These are phyloP conservation scores for Pipra filicauda DNA, from an alignment of 2,113 vertebrate species.

Conservation along the genomic window DNA sequence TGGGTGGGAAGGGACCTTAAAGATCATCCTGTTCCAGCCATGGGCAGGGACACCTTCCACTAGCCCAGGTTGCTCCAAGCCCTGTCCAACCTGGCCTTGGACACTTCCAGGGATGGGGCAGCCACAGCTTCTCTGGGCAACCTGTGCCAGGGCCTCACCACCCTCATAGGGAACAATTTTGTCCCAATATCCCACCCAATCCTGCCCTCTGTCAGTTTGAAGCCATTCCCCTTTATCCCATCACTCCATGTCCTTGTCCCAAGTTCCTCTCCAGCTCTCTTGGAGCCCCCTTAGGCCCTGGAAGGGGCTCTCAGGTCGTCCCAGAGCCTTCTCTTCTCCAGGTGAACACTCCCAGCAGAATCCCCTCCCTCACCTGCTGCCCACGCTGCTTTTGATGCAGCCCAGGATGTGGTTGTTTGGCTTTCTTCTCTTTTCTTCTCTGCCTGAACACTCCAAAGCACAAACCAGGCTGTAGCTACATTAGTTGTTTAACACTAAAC, in stretches of 20 bases:
- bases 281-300: no score
- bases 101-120: not conserved
- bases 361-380: not conserved
- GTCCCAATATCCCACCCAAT: fast-evolving
- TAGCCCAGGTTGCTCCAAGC: fast-evolving
- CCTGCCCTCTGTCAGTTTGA: not conserved
- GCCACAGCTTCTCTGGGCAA: not conserved
- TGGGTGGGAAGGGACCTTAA: not conserved
- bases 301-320: not conserved
- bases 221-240: not conserved
- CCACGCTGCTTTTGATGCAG: not conserved
- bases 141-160: not conserved
- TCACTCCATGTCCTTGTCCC: not conserved
- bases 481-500: not conserved
- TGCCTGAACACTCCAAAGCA: not conserved
- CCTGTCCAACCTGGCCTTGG: fast-evolving
- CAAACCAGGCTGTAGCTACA: not conserved
- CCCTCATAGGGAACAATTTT: not conserved
- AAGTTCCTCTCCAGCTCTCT: not conserved
- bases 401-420: not conserved
- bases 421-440: not conserved
- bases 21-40: not conserved
- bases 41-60: not conserved
- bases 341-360: not conserved
- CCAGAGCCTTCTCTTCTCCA: not conserved